phyloP scores from a whole-genome alignment of 2,113 vertebrate genomes.

The Phylloscopus trochiloides region DNA sequence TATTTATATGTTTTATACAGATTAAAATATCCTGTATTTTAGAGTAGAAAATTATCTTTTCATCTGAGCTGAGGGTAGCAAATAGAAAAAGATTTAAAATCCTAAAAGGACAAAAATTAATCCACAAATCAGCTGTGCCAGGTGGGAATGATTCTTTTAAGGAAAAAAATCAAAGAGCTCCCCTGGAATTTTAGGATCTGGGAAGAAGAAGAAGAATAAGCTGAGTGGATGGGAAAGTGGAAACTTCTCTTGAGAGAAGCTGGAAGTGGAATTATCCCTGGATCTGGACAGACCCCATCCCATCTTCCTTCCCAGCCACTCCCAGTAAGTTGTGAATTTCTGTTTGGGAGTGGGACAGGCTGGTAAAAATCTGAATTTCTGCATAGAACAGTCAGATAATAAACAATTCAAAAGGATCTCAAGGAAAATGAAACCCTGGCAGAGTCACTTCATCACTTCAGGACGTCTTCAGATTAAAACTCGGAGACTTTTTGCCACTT shows the following conservation, averaged over 20 bases:
- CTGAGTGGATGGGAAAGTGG: neutral
- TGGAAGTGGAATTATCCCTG: neutral
- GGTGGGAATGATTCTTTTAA: neutral
- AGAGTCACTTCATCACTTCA: rapidly evolving
- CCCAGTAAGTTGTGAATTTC: neutral
- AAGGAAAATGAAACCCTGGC: neutral
- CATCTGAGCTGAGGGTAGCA: neutral
- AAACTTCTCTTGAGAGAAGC: neutral
- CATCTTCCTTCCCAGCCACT: neutral
- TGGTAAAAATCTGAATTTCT: neutral
- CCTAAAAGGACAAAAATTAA: neutral
- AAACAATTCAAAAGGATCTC: neutral
- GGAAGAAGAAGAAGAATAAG: neutral
- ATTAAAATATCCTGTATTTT: neutral
- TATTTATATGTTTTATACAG: rapidly evolving
- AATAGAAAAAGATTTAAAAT: neutral
- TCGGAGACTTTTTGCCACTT: neutral
- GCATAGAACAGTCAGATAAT: rapidly evolving
- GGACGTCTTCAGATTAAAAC: neutral
- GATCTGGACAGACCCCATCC: neutral
- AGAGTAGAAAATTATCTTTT: neutral
- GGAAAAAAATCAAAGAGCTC: neutral
- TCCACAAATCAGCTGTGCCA: neutral
- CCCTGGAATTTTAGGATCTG: neutral
- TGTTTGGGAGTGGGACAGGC: neutral